Percentiles rank a stretch among this genome's conserved stretches.
phyloP scores from a whole-genome alignment of 2,113 vertebrate species.

The Burhinus oedicnemus region DNA sequence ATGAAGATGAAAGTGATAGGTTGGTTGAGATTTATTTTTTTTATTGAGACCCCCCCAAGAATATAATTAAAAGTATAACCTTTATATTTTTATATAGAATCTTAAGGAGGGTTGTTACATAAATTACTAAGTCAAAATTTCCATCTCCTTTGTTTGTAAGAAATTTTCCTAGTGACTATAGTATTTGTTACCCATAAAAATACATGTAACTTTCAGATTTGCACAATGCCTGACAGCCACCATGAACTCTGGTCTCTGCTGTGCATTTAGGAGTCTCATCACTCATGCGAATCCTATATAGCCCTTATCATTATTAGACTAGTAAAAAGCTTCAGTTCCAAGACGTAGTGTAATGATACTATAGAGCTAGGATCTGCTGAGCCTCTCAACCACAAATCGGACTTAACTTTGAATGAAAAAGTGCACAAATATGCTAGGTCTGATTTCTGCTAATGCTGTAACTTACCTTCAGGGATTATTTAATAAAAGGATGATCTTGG shows the following conservation, averaged over 20 bases:
- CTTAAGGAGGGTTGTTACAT: background rate
- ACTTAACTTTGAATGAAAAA: background rate
- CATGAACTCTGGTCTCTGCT: background rate
- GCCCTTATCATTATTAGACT: background rate
- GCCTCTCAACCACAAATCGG: background rate
- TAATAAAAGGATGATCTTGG: background rate
- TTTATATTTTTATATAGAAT: background rate
- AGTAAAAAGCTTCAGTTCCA: background rate
- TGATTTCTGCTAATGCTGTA: background rate
- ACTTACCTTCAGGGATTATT: background rate
- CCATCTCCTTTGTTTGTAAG: conserved; percentile 1
- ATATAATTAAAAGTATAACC: conserved; percentile 5
- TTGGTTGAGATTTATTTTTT: background rate
- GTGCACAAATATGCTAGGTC: background rate
- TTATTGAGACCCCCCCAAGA: background rate
- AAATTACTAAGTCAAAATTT: conserved; percentile 18
- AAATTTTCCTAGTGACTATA: background rate
- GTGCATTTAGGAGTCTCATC: background rate
- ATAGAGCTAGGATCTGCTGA: background rate
- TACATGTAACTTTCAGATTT: background rate
- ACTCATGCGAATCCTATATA: background rate
- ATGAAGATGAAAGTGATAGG: conserved; percentile 42
- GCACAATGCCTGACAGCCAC: background rate
- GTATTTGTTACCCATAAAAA: background rate
- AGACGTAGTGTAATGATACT: background rate